Percentiles rank a stretch among this genome's conserved stretches.
These are phyloP conservation scores for Actinernus sp. DNA, from an alignment of 92 coral and sea anemone genomes.

Conservation along the genomic window DNA sequence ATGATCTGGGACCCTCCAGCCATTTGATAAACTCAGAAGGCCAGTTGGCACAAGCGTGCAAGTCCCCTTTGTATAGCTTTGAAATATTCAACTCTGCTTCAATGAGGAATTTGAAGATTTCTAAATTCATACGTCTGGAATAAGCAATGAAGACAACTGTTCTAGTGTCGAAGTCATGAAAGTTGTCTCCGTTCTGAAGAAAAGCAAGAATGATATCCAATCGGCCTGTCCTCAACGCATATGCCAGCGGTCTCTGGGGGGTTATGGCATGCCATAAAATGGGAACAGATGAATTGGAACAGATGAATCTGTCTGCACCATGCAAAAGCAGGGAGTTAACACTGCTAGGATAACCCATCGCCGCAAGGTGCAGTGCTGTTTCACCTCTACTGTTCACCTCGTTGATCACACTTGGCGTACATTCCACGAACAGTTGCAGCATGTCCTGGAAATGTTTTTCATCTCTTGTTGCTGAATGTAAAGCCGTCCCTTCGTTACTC, in stretches of 20 bases:
- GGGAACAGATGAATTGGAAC: not conserved
- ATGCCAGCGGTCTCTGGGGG: not conserved
- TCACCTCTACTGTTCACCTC: not conserved
- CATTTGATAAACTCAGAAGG: not conserved
- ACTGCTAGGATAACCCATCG: not conserved
- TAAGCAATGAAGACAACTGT: not conserved
- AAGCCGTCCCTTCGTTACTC: not conserved
- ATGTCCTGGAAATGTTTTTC: too few species aligned
- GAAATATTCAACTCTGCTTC: not conserved
- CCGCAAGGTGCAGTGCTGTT: not conserved
- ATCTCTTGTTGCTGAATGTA: not conserved
- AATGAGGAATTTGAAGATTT: not conserved
- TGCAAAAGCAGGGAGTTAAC: not conserved
- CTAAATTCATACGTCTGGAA: not conserved
- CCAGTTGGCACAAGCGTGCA: not conserved
- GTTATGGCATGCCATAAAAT: too few species aligned
- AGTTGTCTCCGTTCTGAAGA: constrained; percentile 3
- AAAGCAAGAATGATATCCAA: not conserved
- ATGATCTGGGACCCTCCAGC: not conserved
- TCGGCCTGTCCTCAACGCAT: not conserved
- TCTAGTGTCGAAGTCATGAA: not conserved
- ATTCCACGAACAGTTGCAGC: not conserved
- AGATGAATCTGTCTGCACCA: not conserved
- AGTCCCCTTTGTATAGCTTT: not conserved
- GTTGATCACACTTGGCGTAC: not conserved